phyloP scores from a whole-genome alignment of 1,140 invertebrate species.

The Rhagoletis pomonella region DNA sequence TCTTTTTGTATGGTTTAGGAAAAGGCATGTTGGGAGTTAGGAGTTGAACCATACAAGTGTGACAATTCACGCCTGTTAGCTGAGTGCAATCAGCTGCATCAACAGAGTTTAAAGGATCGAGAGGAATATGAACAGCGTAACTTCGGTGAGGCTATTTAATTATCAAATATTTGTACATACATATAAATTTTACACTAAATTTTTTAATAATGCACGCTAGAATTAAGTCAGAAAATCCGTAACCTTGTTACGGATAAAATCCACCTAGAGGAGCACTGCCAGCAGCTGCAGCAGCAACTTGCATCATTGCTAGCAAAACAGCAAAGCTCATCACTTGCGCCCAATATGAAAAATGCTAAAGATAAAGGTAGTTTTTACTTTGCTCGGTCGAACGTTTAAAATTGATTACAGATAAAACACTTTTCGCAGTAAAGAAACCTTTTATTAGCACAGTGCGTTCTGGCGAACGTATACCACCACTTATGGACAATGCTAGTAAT shows the following conservation, averaged over 20 bases:
- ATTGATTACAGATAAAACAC: background rate
- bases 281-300: constrained; percentile 65
- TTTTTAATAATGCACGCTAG: constrained; percentile 55
- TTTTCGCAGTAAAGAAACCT: constrained; percentile 65
- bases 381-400: no score
- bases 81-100: constrained; percentile 82
- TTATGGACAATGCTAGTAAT: constrained; percentile 13
- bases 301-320: constrained; percentile 63
- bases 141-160: constrained; percentile 61
- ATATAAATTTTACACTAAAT: no score
- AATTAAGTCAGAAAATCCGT: constrained; percentile 63
- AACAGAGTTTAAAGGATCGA: constrained; percentile 79
- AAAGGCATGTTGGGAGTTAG: constrained; percentile 76
- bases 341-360: constrained; percentile 58
- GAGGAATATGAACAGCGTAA: constrained; percentile 73
- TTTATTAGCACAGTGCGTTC: constrained; percentile 70
- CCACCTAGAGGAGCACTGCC: constrained; percentile 67
- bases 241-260: constrained; percentile 67
- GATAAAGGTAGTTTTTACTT: constrained; percentile 6
- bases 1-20: constrained; percentile 72
- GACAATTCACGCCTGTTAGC: constrained; percentile 79
- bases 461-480: constrained; percentile 62
- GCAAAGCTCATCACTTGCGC: constrained; percentile 11
- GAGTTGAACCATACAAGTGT: constrained; percentile 80
- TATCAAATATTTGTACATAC: no score